These are phyloP conservation scores for Gallirallus australis DNA, from an alignment of 2,797 vertebrate species.

Conservation along the genomic window DNA sequence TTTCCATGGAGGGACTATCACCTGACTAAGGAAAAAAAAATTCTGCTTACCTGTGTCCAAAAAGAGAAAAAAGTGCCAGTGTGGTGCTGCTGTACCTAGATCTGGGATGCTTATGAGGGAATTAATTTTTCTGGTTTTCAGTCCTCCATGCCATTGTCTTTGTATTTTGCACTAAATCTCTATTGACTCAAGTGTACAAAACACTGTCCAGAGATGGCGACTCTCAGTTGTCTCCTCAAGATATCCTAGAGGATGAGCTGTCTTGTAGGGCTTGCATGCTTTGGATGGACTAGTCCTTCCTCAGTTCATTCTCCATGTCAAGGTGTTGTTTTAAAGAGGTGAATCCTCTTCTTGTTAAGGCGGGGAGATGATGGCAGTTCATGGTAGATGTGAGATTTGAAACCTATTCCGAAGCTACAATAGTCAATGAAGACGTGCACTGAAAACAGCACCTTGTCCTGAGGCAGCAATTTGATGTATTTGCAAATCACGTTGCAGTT, in stretches of 20 bases:
- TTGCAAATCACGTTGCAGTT: slow-evolving; percentile 68
- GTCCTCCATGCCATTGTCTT: neutral
- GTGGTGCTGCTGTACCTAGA: neutral
- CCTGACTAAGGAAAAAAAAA: neutral
- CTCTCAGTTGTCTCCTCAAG: neutral
- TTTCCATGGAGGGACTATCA: neutral
- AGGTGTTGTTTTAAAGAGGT: neutral
- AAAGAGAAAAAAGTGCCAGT: neutral
- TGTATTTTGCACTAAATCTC: neutral
- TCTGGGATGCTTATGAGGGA: neutral
- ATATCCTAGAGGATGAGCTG: neutral
- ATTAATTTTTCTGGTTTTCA: neutral
- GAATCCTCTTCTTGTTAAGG: neutral
- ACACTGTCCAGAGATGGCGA: neutral
- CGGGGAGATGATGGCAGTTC: neutral
- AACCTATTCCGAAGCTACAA: slow-evolving; percentile 45
- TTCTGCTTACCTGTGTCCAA: neutral
- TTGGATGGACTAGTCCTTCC: neutral
- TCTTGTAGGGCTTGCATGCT: neutral
- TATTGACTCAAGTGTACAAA: neutral
- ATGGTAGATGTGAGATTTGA: slow-evolving; percentile 28
- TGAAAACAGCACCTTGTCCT: slow-evolving; percentile 58
- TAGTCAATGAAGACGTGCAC: slow-evolving; percentile 13
- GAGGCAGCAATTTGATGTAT: slow-evolving; percentile 68
- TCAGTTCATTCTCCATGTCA: neutral